Conservation (phyloP, 2,888 invertebrate species). For the Ochropleura leucogaster region DNA sequence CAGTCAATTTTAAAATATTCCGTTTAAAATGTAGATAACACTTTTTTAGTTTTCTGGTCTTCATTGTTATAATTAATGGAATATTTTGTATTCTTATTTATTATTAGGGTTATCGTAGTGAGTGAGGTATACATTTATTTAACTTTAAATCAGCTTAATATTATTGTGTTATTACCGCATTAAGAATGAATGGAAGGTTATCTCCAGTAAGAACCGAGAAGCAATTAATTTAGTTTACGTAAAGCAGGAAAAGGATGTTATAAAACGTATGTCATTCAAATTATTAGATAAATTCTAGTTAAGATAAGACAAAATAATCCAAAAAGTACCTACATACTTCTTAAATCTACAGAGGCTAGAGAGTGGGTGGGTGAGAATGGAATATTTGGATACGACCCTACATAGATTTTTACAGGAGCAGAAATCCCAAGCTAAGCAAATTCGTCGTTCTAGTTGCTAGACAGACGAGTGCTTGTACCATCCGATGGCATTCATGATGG, state of each 20-base stretch:
- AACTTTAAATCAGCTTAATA: background rate
- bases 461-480: no score
- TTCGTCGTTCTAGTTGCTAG: no score
- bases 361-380: background rate
- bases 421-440: background rate
- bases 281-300: background rate
- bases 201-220: conserved; percentile 19
- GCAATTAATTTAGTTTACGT: conserved; percentile 13
- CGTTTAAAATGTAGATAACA: background rate
- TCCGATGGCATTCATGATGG: no score
- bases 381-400: background rate
- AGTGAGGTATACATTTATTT: background rate
- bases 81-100: conserved; percentile 35
- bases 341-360: background rate
- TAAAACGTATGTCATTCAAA: background rate
- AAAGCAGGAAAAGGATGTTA: conserved; percentile 1
- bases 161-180: conserved; percentile 17
- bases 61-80: conserved; percentile 22
- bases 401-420: background rate
- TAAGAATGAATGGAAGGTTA: conserved; percentile 21
- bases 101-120: conserved; percentile 36
- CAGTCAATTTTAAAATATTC: conserved; percentile 16
- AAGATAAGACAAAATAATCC: background rate
- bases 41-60: background rate
- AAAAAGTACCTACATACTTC: background rate